Evolutionary conservation across 2,888 invertebrate genomes (phyloP), one percentile per base, ranked within the genome.

Genomic region (Clunio marinus): DNA sequence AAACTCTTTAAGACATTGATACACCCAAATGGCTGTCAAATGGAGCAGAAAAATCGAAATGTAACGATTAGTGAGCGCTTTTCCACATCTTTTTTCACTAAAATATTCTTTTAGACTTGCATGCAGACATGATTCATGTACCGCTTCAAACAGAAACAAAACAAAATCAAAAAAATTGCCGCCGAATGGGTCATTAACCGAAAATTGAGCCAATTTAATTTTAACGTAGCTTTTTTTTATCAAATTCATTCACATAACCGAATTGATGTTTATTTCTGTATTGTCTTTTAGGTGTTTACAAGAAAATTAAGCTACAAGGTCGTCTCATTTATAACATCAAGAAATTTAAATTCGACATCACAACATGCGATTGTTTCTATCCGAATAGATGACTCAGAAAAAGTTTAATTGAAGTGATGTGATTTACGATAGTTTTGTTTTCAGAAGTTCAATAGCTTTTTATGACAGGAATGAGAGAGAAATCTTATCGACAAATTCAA

Each of bases 21-120:
- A 62, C 62, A 62, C 62, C 37, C 59, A 59, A 37, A 62, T 37
- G 35, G n/a, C 10, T 37, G 24, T 24, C 62, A 41, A 62, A 41
- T 62, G 62, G 62, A 62, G 62, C 62, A 62, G 62, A 62, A 62
- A 62, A 37, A 41, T 41, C 10, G 37, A 51, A 51, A 62, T 37
- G 27, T 62, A 41, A 35, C 41, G 41, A 62, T 62, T 32, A 17
- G 8, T 57, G 8, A 41, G 32, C 58, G 46, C n/a, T 17, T n/a
- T 25, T 57, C 28, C 27, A 27, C 17, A 28, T 57, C 27, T 24
- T 27, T 27, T 57, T 57, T 57, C 57, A 25, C 15, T 57, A 27
- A 4, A 41, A n/a, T n/a, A n/a, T n/a, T n/a, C n/a, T n/a, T n/a
- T n/a, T n/a, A n/a, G n/a, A n/a, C n/a, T n/a, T n/a, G n/a, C n/a